These are phyloP conservation scores for Triplophysa tibetana DNA, from an alignment of 2,113 vertebrate species.

Conservation along the genomic window DNA sequence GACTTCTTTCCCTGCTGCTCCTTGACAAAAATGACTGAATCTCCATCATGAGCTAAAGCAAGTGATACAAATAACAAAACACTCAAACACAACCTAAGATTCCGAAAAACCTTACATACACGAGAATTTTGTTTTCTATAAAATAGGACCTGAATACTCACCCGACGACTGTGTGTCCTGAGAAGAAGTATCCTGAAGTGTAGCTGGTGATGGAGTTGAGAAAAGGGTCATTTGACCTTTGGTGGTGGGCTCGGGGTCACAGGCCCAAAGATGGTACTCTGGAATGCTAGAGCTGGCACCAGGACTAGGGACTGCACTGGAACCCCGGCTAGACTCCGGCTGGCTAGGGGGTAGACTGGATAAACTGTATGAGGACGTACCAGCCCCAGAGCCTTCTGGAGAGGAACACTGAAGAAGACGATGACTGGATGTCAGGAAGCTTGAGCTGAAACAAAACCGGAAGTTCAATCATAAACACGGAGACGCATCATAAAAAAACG, in stretches of 20 bases:
- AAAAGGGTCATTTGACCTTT: constrained; percentile 46
- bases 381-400: constrained; percentile 62
- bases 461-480: not conserved
- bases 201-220: constrained; percentile 64
- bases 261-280: constrained; percentile 59
- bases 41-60: constrained; percentile 76
- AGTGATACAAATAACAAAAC: constrained; percentile 11
- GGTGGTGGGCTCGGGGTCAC: constrained; percentile 56
- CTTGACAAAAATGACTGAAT: constrained; percentile 90
- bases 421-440: constrained; percentile 71
- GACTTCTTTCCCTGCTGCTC: constrained; percentile 81
- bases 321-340: constrained; percentile 66
- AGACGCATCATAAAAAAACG: not conserved
- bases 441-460: constrained; percentile 64
- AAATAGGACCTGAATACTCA: constrained; percentile 38
- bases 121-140: too few species aligned
- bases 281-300: constrained; percentile 55
- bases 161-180: constrained; percentile 79
- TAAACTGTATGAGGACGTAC: constrained; percentile 62
- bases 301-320: constrained; percentile 72
- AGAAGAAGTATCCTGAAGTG: constrained; percentile 72
- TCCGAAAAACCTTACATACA: not conserved
- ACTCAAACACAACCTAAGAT: not conserved
- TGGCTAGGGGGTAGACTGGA: constrained; percentile 66
- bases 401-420: constrained; percentile 64